phyloP scores from a whole-genome alignment of 2,888 invertebrate species.

The Maniola hyperantus region DNA sequence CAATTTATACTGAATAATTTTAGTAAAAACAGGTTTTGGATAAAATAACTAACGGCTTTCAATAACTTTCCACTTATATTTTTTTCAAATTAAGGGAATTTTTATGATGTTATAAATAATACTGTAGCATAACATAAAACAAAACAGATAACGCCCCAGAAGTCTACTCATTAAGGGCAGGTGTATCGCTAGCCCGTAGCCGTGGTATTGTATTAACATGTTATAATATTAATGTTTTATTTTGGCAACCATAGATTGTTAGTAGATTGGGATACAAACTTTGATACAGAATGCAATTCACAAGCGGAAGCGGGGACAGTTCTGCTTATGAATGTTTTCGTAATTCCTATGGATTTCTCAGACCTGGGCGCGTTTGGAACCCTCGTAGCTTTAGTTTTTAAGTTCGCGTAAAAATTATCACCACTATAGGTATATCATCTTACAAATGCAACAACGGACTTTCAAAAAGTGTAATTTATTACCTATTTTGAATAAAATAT shows the following conservation, averaged over 20 bases:
- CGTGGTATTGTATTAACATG: slow-evolving; percentile 57
- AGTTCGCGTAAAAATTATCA: too few relatives aligned
- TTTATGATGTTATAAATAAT: slow-evolving; percentile 13
- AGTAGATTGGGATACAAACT: slow-evolving; percentile 56
- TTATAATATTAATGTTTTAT: slow-evolving; percentile 78
- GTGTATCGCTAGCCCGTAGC: slow-evolving; percentile 50
- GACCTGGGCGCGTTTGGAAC: too few relatives aligned
- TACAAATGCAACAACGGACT: too few relatives aligned
- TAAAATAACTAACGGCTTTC: not conserved
- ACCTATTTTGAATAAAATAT: too few relatives aligned
- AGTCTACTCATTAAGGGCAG: slow-evolving; percentile 55
- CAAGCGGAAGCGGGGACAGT: slow-evolving; percentile 21
- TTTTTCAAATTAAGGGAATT: not conserved
- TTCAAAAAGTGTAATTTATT: too few relatives aligned
- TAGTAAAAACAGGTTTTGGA: not conserved
- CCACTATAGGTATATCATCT: too few relatives aligned
- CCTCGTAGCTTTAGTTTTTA: too few relatives aligned
- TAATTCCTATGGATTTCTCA: too few relatives aligned
- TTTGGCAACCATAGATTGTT: slow-evolving; percentile 73
- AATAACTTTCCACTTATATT: not conserved
- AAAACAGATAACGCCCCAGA: slow-evolving; percentile 14
- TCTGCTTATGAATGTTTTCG: too few relatives aligned
- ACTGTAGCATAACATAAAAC: slow-evolving; percentile 13
- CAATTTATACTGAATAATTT: not conserved
- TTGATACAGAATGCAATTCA: slow-evolving; percentile 40